Conservation (phyloP, 2,888 invertebrate genomes). For the Diaphora mendica region DNA sequence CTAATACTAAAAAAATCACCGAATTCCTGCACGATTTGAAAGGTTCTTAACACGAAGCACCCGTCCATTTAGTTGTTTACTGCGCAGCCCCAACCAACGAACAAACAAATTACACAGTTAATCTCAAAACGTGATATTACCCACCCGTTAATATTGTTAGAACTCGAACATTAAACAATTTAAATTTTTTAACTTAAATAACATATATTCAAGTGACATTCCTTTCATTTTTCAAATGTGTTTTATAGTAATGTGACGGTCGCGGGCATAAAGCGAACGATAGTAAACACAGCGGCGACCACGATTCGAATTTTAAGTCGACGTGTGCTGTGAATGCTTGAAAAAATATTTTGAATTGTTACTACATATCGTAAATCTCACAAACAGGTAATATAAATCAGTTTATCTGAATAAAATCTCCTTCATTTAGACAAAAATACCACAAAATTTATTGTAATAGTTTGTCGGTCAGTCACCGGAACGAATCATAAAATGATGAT, state of each 20-base stretch:
- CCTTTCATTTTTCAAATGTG: slow-evolving; percentile 52
- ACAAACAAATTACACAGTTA: slow-evolving; percentile 24
- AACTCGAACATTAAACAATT: background rate
- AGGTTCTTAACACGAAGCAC: slow-evolving; percentile 68
- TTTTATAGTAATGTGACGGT: slow-evolving; percentile 38
- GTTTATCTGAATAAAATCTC: slow-evolving; percentile 42
- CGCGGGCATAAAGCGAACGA: slow-evolving; percentile 56
- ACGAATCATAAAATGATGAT: background rate
- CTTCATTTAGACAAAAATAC: slow-evolving; percentile 2
- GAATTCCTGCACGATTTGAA: slow-evolving; percentile 69
- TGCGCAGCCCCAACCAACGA: slow-evolving; percentile 4
- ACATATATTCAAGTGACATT: slow-evolving; percentile 45
- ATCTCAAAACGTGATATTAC: slow-evolving; percentile 23
- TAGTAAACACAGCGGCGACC: slow-evolving; percentile 51
- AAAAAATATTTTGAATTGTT: slow-evolving; percentile 58
- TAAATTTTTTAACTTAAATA: slow-evolving; percentile 1
- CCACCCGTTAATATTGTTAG: slow-evolving; percentile 15
- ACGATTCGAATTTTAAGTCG: slow-evolving; percentile 64
- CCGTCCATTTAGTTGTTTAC: slow-evolving; percentile 19
- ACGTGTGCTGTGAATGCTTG: slow-evolving; percentile 62
- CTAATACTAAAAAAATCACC: slow-evolving; percentile 53
- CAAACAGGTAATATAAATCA: slow-evolving; percentile 58
- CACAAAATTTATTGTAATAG: background rate
- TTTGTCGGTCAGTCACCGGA: background rate
- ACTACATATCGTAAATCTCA: slow-evolving; percentile 59